These are phyloP conservation scores for Tinea semifulvella DNA, from an alignment of 2,888 invertebrate genomes.

Conservation along the genomic window DNA sequence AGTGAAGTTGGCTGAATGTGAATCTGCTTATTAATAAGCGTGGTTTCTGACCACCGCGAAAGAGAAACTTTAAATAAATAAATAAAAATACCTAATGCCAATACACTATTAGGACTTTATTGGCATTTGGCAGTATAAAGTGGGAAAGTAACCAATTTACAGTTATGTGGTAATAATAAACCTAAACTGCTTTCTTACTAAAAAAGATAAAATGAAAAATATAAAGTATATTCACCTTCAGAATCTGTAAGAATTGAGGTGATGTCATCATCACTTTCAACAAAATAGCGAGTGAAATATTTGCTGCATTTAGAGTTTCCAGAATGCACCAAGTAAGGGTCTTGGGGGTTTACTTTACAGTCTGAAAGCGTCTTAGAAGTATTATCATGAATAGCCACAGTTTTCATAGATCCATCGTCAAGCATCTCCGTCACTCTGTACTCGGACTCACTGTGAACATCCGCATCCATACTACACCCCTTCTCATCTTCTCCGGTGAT, in stretches of 20 bases:
- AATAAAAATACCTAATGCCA: too few relatives aligned
- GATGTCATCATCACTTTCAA: conserved; percentile 76
- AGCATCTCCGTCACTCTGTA: conserved; percentile 60
- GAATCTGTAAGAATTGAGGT: conserved; percentile 77
- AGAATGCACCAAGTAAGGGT: conserved; percentile 59
- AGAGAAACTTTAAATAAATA: too few relatives aligned
- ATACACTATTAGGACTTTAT: too few relatives aligned
- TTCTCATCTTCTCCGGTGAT: conserved; percentile 37
- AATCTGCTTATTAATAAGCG: too few relatives aligned
- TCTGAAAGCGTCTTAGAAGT: conserved; percentile 60
- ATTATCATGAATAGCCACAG: conserved; percentile 57
- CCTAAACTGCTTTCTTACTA: too few relatives aligned
- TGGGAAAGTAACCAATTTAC: too few relatives aligned
- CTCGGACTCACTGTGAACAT: conserved; percentile 51
- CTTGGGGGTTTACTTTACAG: conserved; percentile 50
- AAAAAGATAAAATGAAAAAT: neutral
- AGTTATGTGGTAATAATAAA: too few relatives aligned
- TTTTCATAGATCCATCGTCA: conserved; percentile 60
- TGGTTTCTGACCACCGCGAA: too few relatives aligned
- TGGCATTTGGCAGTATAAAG: too few relatives aligned
- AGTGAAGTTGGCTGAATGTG: too few relatives aligned
- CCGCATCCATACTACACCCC: conserved; percentile 26
- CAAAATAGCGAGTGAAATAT: conserved; percentile 72
- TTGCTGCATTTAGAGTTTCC: conserved; percentile 70
- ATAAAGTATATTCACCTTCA: conserved; percentile 57